A percentile compares a stretch with the other conserved stretches of the same genome.
phyloP scores from a whole-genome alignment of 2,888 invertebrate genomes.

The Trichopoda pennipes region DNA sequence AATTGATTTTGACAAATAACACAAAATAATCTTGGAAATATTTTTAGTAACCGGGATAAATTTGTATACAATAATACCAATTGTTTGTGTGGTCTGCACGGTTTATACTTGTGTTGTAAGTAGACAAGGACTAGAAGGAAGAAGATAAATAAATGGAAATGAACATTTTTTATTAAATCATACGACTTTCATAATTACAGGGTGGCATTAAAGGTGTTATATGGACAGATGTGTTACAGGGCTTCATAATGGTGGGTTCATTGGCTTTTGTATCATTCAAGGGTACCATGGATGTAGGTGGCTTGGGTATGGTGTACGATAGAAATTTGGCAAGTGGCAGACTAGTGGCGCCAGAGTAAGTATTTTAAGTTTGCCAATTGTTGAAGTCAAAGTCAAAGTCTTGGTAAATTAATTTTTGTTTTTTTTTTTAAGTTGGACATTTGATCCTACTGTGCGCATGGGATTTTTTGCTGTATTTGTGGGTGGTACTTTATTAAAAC shows the following conservation, averaged over 20 bases:
- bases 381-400: slow-evolving; percentile 22
- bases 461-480: slow-evolving; percentile 88
- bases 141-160: neutral
- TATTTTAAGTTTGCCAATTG: no score
- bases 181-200: slow-evolving; percentile 78
- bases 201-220: slow-evolving; percentile 90
- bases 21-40: neutral
- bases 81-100: slow-evolving; percentile 88
- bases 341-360: slow-evolving; percentile 86
- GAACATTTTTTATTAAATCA: neutral
- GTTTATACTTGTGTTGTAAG: slow-evolving; percentile 94
- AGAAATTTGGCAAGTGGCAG: slow-evolving; percentile 86
- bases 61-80: slow-evolving; percentile 88
- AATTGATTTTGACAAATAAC: neutral
- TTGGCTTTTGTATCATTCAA: slow-evolving; percentile 87
- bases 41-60: slow-evolving; percentile 84
- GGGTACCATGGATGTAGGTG: slow-evolving; percentile 87
- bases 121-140: slow-evolving; percentile 71
- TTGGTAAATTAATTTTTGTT: slow-evolving; percentile 81
- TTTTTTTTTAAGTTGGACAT: slow-evolving; percentile 84
- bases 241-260: slow-evolving; percentile 87
- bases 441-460: slow-evolving; percentile 88
- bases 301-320: slow-evolving; percentile 84
- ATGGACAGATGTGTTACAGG: slow-evolving; percentile 91
- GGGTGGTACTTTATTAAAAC: slow-evolving; percentile 88